Base-by-base conservation (phyloP, 2,888 invertebrate genomes). In the Ectropis crepuscularia region DNA sequence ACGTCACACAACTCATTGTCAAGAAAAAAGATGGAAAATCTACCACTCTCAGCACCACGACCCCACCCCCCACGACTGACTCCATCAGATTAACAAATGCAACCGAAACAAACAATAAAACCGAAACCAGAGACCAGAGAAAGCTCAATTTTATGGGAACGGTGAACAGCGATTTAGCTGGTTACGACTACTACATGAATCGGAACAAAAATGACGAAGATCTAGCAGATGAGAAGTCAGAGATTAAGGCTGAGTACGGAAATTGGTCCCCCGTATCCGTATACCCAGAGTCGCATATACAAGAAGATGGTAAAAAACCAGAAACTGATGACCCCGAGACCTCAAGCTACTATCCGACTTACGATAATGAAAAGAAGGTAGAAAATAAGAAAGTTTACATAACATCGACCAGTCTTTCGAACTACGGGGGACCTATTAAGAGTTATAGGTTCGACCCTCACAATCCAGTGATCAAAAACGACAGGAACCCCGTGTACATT, bases 1-100 rank as follows among this genome's bases (percentile, higher is more conserved):
- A 95, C 64, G 88, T 96, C 36, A 96, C 97, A 0, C 96, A 96
- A 73, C 89, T 97, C 9, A 95, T 96, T 48, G 96, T 96, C 6
- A 96, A 96, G 83, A 94, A 95, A 76, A 93, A 95, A 65, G 95
- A 95, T 5, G 10, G 59, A 5, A 95, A 95, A 76, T 87, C 93
- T 6, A 82, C 88, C 62, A 77, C 88, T 28, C 58, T 78, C 42
- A 74, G 78, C 69, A 76, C 83, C 73, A 84, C 87, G 0, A 86
- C 83, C 7, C 65, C 77, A 6, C 72, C 78, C 4, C 87, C 90
- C 1, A 89, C 90, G 2, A 92, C 93, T 0, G 84, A 78, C 41
- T 81, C 87, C 16, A 69, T 86, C 12, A 88, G 83, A 57, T 47
- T 67, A 43, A 42, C 50, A 42, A 71, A 69, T n/a, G 83, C 85